Percentiles rank a stretch among this genome's conserved stretches.
Conservation (phyloP, 1,140 invertebrate species). For the Ceratoteleas bidentatus region DNA sequence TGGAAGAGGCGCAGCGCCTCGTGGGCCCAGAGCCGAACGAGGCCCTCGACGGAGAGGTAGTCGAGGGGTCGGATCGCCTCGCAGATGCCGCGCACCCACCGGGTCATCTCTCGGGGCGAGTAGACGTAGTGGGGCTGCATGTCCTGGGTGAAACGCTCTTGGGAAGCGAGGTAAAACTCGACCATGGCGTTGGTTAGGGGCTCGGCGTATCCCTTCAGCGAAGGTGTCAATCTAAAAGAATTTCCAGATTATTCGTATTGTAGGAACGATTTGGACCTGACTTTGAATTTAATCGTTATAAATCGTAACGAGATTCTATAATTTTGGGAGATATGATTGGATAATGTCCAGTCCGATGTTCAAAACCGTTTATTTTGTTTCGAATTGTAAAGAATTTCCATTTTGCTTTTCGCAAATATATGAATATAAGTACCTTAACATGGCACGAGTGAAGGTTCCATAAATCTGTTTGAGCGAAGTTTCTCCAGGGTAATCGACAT, state of each 20-base stretch:
- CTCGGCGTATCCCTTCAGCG: constrained; percentile 95
- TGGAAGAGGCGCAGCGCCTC: constrained; percentile 99
- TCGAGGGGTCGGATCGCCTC: constrained; percentile 98
- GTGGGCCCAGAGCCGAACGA: constrained; percentile 99
- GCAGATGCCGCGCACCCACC: constrained; percentile 99
- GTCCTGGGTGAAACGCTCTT: constrained; percentile 99
- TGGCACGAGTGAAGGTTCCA: constrained; percentile 98
- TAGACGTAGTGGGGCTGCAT: constrained; percentile 99
- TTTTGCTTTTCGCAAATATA: too few species aligned
- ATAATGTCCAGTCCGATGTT: too few species aligned
- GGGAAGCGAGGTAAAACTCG: constrained; percentile 97
- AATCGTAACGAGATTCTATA: too few species aligned
- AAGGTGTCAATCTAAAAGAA: constrained; percentile 86
- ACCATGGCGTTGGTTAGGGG: constrained; percentile 99
- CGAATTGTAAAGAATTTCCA: too few species aligned
- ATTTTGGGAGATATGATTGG: too few species aligned
- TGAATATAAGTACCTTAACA: constrained; percentile 87
- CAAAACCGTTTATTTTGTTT: too few species aligned
- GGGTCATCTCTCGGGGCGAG: constrained; percentile 99
- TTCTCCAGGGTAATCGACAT: constrained; percentile 99
- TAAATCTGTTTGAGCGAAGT: constrained; percentile 99
- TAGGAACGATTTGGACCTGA: too few species aligned
- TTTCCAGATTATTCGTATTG: not conserved
- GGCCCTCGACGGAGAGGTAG: constrained; percentile 93
- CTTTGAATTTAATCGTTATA: too few species aligned